A percentile compares a stretch with the other conserved stretches of the same genome.
phyloP scores from a whole-genome alignment of 2,888 invertebrate genomes.

The Unio pictorum region DNA sequence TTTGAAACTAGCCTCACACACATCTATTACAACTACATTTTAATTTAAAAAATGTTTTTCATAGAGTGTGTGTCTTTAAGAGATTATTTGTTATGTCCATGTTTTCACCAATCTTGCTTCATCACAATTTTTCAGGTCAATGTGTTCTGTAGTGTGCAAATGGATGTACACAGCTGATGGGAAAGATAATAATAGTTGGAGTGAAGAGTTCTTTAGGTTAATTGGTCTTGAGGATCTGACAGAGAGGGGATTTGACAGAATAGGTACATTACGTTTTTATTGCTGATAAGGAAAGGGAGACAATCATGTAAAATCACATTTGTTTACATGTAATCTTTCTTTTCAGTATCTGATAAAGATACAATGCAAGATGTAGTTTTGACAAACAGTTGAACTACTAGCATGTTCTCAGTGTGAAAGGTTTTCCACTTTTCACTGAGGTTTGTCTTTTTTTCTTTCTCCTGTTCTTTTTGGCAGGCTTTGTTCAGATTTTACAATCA shows the following conservation, averaged over 20 bases:
- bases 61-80: no score
- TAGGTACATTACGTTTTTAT: constrained; percentile 66
- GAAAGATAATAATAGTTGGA: constrained; percentile 78
- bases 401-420: no score
- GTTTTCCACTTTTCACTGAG: no score
- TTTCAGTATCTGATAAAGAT: not conserved
- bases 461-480: no score
- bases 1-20: no score
- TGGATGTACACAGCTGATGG: constrained; percentile 85
- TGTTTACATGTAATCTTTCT: not conserved
- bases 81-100: no score
- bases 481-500: no score
- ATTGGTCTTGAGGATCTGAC: constrained; percentile 84
- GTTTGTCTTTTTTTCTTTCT: no score
- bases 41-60: no score
- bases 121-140: constrained; percentile 77
- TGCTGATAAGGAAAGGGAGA: not conserved
- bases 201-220: constrained; percentile 79
- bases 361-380: not conserved
- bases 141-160: constrained; percentile 94
- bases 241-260: constrained; percentile 57
- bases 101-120: no score
- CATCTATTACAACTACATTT: no score
- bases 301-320: not conserved
- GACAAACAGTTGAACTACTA: no score